Evolutionary conservation across 2,888 invertebrate species (phyloP).

Genomic region (Brenthis daphne): DNA sequence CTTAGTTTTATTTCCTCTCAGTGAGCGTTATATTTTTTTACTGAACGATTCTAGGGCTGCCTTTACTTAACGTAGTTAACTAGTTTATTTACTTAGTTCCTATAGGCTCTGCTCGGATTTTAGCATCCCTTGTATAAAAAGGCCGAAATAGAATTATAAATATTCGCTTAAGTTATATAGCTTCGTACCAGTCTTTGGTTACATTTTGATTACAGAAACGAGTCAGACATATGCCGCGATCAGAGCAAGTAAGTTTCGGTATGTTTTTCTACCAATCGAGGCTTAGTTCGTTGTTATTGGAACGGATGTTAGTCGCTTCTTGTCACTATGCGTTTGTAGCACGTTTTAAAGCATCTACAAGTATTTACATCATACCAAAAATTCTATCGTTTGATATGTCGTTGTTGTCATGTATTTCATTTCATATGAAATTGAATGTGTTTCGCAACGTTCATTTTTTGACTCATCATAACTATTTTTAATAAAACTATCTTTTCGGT

Average conservation of each 20-base stretch:
- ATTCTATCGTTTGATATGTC: background rate
- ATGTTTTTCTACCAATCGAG: constrained; percentile 35
- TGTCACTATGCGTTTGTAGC: constrained; percentile 24
- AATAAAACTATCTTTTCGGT: background rate
- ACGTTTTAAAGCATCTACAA: constrained; percentile 22
- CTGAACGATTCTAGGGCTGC: background rate
- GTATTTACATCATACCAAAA: background rate
- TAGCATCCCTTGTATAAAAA: constrained; percentile 15
- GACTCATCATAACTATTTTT: background rate
- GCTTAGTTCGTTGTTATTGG: constrained; percentile 36
- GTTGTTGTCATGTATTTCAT: constrained; percentile 10
- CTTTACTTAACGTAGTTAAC: background rate
- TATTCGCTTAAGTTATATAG: constrained; percentile 32
- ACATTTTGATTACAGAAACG: constrained; percentile 44
- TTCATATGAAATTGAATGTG: constrained; percentile 12
- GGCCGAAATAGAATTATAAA: background rate
- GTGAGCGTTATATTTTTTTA: background rate
- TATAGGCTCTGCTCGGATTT: constrained; percentile 18
- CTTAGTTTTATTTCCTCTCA: too few relatives aligned
- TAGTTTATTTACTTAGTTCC: constrained; percentile 2
- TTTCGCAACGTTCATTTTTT: background rate
- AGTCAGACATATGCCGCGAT: constrained; percentile 41
- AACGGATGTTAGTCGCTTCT: constrained; percentile 21
- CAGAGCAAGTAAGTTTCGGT: constrained; percentile 42
- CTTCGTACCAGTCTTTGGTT: constrained; percentile 43